A percentile compares a stretch with the other conserved stretches of the same genome.
phyloP scores from a whole-genome alignment of 2,113 vertebrate genomes.

The Nannospalax galili region DNA sequence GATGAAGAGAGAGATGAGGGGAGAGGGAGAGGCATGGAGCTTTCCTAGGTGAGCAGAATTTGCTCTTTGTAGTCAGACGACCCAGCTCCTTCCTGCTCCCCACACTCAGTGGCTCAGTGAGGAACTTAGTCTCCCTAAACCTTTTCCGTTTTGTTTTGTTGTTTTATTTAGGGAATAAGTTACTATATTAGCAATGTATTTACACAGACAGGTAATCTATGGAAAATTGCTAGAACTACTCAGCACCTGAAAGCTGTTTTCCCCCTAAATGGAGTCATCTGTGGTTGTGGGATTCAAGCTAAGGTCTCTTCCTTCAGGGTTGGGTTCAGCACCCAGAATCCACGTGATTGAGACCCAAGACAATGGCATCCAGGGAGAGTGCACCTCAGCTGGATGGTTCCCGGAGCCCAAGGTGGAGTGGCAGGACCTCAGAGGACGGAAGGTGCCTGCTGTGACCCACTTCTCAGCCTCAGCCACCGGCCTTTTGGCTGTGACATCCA shows the following conservation, averaged over 20 bases:
- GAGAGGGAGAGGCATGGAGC: neutral
- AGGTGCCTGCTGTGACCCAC: neutral
- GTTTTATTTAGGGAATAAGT: neutral
- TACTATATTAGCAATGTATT: neutral
- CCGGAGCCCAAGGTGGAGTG: slow-evolving; percentile 6
- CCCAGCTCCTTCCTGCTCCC: neutral
- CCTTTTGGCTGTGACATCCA: neutral
- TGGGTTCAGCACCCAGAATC: slow-evolving; percentile 12
- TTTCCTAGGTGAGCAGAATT: neutral
- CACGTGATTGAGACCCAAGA: accelerated
- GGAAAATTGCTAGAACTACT: neutral
- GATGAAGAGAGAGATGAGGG: neutral
- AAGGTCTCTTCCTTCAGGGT: neutral
- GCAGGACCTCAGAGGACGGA: neutral
- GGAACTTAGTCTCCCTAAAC: neutral
- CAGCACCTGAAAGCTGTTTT: neutral
- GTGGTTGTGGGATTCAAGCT: neutral
- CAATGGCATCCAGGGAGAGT: neutral
- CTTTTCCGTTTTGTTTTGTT: neutral
- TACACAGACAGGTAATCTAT: neutral
- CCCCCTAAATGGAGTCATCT: no score
- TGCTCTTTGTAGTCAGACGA: neutral
- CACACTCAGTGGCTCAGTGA: no score
- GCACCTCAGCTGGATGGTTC: slow-evolving; percentile 12
- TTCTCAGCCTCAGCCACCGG: neutral